phyloP scores from a whole-genome alignment of 2,113 vertebrate species.

The Cygnus buccinator region DNA sequence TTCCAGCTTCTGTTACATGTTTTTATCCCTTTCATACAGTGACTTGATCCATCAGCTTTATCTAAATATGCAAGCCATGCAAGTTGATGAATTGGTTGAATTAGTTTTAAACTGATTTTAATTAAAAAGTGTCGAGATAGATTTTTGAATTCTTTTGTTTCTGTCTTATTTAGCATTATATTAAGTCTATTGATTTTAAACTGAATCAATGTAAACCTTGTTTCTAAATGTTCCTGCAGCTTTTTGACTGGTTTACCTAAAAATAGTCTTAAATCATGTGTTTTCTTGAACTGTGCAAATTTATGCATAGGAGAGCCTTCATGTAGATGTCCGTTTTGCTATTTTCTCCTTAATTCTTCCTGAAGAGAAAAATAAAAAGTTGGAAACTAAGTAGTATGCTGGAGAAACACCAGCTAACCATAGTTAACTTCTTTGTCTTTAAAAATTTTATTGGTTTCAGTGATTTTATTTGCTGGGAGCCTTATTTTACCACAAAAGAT shows the following conservation, averaged over 20 bases:
- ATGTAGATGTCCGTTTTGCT: background rate
- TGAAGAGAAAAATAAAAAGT: background rate
- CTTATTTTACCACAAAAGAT: background rate
- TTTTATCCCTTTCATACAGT: background rate
- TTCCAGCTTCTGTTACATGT: background rate
- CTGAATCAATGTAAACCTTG: slow-evolving; percentile 7
- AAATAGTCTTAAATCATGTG: background rate
- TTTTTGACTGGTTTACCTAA: background rate
- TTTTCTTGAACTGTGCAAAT: background rate
- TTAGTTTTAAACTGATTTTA: slow-evolving; percentile 36
- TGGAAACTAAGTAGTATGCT: background rate
- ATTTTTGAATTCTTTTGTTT: background rate
- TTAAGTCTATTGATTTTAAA: slow-evolving; percentile 38
- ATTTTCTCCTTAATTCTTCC: background rate
- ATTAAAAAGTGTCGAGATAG: slow-evolving; percentile 26
- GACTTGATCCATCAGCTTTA: background rate
- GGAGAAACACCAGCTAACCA: background rate
- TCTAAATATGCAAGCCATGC: background rate
- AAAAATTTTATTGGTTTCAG: background rate
- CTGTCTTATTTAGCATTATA: background rate
- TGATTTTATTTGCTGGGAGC: background rate
- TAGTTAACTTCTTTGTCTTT: background rate
- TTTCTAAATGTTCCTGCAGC: background rate
- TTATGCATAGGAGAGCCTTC: background rate
- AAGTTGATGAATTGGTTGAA: slow-evolving; percentile 11